Evolutionary conservation across 2,888 invertebrate species (phyloP), one percentile per base, ranked within the genome.

Genomic region (Catonia carolina): DNA sequence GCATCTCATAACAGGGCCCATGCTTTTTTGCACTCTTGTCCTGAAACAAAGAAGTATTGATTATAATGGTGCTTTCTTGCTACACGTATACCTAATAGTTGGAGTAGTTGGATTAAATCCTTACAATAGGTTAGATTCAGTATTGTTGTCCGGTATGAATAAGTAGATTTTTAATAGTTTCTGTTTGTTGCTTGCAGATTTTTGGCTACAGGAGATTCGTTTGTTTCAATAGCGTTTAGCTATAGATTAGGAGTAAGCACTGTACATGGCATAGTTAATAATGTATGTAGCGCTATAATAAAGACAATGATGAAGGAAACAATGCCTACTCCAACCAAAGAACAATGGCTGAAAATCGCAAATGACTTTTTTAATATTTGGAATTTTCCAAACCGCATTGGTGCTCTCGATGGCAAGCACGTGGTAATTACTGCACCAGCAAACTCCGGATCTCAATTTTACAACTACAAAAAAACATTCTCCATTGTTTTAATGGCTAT

Each of bases 271-370:
- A 63, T 63, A 20, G 62, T 61, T 18, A 27, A 23, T n/a, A 56
- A 62, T 37, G 52, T 54, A 10, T 55, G 55, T 48, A 37, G 48
- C 17, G 55, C 56, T 31, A 62, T 63, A 35, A 47, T 17, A 52
- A 47, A 56, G 35, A 42, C 17, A 23, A 45, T 63, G 27, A 31
- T 58, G 33, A 39, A 37, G 10, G 58, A 56, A 35, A 50, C 62
- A 52, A 66, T 66, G 61, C 61, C 62, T 36, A 39, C 48, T 22
- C 63, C 66, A n/a, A 59, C 57, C 15, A 54, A 58, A 57, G 56
- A 53, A 45, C 52, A 59, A 27, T 65, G 64, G 62, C 58, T 58
- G 56, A 51, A 55, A 18, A 58, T 61, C 52, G 58, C 61, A 14
- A 14, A 56, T 53, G 53, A 52, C 33, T 62, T 55, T 60, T 33